These are phyloP conservation scores for Pica pica DNA, from an alignment of 2,113 vertebrate species.

Conservation along the genomic window DNA sequence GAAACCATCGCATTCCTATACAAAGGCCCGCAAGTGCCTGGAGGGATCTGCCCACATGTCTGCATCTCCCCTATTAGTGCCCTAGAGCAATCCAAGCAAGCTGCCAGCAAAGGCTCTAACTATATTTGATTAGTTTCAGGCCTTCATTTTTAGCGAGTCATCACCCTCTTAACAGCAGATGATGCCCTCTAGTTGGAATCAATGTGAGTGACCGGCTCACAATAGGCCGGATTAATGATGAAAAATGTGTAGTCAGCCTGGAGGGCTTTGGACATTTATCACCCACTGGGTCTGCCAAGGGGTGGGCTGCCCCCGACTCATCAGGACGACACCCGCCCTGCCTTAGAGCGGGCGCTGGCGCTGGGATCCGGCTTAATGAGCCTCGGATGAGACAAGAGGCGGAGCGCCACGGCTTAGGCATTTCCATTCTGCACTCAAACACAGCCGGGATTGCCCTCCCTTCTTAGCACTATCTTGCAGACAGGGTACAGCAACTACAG, in stretches of 20 bases:
- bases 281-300: constrained; percentile 79
- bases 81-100: constrained; percentile 42
- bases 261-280: constrained; percentile 88
- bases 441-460: neutral
- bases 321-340: constrained; percentile 64
- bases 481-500: neutral
- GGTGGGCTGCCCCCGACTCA: constrained; percentile 72
- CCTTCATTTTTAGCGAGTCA: constrained; percentile 81
- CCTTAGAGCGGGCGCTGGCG: constrained; percentile 18
- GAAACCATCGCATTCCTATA: constrained; percentile 48
- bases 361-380: constrained; percentile 4
- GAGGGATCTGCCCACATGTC: constrained; percentile 40
- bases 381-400: neutral
- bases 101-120: constrained; percentile 65
- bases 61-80: constrained; percentile 1
- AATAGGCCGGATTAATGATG: constrained; percentile 97
- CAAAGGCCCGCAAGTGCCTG: neutral
- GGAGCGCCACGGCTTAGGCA: neutral
- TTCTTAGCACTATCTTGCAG: neutral
- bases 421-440: neutral
- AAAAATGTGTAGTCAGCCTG: constrained; percentile 92
- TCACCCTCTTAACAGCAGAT: constrained; percentile 80
- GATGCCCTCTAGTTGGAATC: constrained; percentile 87
- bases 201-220: constrained; percentile 88
- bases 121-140: constrained; percentile 73